phyloP scores from a whole-genome alignment of 2,113 vertebrate species.

The Scortum barcoo region DNA sequence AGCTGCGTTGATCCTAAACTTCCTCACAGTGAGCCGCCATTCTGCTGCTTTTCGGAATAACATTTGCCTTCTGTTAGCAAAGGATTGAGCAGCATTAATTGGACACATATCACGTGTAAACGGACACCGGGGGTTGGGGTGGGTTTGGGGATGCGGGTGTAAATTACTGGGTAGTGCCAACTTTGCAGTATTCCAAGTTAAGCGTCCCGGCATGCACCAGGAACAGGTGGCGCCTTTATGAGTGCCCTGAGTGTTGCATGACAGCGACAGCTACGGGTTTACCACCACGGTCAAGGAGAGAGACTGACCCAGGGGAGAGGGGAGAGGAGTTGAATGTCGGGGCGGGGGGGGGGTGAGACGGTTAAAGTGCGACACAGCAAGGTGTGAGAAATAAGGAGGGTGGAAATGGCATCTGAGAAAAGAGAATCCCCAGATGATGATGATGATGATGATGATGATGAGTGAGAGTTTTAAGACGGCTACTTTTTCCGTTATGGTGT shows the following conservation, averaged over 20 bases:
- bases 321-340: constrained; percentile 38
- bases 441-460: background rate
- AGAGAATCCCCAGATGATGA: background rate
- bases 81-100: constrained; percentile 60
- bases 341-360: background rate
- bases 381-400: background rate
- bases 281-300: constrained; percentile 45
- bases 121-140: constrained; percentile 16
- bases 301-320: constrained; percentile 7
- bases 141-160: constrained; percentile 6
- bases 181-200: constrained; percentile 74
- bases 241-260: constrained; percentile 54
- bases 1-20: constrained; percentile 28
- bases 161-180: constrained; percentile 59
- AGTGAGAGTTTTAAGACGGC: constrained; percentile 1
- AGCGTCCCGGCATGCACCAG: constrained; percentile 66
- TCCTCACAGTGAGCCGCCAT: background rate
- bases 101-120: constrained; percentile 63
- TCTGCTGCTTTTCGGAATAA: constrained; percentile 32
- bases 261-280: constrained; percentile 57
- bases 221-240: constrained; percentile 78
- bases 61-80: constrained; percentile 38
- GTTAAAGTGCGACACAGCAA: background rate
- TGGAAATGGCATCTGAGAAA: background rate
- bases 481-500: constrained; percentile 14